Evolutionary conservation across 2,797 vertebrate genomes (phyloP), one percentile per base, ranked within the genome.

Genomic region (Brotula barbata): DNA sequence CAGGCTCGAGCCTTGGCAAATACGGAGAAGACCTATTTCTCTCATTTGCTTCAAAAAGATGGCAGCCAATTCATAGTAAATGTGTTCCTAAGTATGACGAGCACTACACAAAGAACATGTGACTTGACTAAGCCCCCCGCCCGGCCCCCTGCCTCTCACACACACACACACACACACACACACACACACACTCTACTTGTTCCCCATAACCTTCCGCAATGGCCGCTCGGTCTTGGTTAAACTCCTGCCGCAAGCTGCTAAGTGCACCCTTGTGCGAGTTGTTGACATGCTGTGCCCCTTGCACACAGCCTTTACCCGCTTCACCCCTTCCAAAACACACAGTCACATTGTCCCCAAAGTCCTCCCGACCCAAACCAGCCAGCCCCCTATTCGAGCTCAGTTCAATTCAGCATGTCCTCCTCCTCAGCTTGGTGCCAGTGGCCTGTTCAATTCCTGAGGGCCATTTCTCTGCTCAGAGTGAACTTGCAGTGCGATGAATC

Each of bases 401-500:
- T 76, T 57, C 61, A 7, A 23, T 58, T 70, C 76, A 33, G 31
- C 31, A 11, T 60, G 55, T 37, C 66, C 68, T 49, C 65, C 70
- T 68, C 75, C 14, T 11, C 45, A 64, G 64, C 58, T 73, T 46
- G 48, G 44, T 81, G 81, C 77, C 81, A 78, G 71, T 45, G 64
- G 71, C 63, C 77, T 81, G 76, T 77, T 86, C 80, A 80, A 80
- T 72, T 85, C 72, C 73, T 50, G 62, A 31, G 46, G 25, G 46
- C 7, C 77, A 81, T 80, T 79, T 74, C 71, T 71, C 67, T 31
- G 46, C 81, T 82, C 70, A 72, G 71, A 33, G 5, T 6, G 5
- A 33, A 33, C 31, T 33, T 33, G 31, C 31, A 33, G 31, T 6
- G 31, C 31, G 6, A 33, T 11, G 9, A 33, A 11, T 33, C 3